Conservation (phyloP, 23 tunicate genomes). For the Ciona savignyi region DNA sequence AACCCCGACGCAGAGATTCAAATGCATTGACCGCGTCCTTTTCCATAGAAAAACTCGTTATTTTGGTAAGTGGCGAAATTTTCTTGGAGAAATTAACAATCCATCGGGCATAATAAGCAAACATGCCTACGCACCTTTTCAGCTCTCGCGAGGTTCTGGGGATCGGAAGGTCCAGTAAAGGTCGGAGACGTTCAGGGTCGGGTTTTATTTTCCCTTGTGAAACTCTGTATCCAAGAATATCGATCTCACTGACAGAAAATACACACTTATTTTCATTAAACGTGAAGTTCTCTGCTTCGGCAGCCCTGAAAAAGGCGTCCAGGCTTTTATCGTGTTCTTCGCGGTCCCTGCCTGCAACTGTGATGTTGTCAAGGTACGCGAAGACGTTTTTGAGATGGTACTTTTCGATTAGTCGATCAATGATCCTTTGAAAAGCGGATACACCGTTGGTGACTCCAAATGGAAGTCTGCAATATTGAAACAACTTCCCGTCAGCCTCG, state of each 20-base stretch:
- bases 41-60: neutral
- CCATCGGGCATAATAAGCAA: constrained; percentile 10
- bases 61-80: neutral
- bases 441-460: constrained; percentile 7
- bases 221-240: neutral
- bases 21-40: constrained; percentile 1
- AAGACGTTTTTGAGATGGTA: neutral
- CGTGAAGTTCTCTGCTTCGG: neutral
- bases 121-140: neutral
- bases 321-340: neutral
- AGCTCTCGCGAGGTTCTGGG: neutral
- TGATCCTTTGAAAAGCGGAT: too few species aligned
- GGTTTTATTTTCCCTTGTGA: neutral
- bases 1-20: neutral
- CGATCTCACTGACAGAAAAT: neutral
- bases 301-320: neutral
- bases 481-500: neutral
- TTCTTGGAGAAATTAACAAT: constrained; percentile 7
- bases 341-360: neutral
- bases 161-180: neutral
- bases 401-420: neutral
- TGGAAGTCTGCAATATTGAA: neutral
- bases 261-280: neutral
- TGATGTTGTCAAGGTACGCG: constrained; percentile 18
- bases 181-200: neutral